These are phyloP conservation scores for Heliconius sara DNA, from an alignment of 2,888 invertebrate genomes.

Conservation along the genomic window DNA sequence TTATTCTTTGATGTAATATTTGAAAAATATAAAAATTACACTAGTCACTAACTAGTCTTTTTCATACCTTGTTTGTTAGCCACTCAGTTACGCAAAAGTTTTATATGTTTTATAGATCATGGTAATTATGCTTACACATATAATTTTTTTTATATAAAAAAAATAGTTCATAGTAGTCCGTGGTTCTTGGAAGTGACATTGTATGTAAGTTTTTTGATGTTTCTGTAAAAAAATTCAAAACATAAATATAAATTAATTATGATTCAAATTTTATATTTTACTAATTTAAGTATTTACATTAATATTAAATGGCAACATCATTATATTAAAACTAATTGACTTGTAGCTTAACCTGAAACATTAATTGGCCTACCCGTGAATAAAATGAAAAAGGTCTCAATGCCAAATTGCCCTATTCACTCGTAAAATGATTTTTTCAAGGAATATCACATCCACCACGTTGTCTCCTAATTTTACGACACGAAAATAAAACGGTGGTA, in stretches of 20 bases:
- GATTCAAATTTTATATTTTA: background rate
- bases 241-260: too few species aligned
- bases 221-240: too few species aligned
- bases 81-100: too few species aligned
- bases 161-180: too few species aligned
- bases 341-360: background rate
- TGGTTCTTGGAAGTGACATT: background rate
- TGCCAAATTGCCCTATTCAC: background rate
- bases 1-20: too few species aligned
- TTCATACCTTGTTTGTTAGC: too few species aligned
- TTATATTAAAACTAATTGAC: background rate
- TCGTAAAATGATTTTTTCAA: constrained; percentile 9
- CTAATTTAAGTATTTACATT: background rate
- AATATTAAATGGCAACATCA: background rate
- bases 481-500: constrained; percentile 34
- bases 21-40: too few species aligned
- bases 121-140: too few species aligned
- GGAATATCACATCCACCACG: constrained; percentile 2
- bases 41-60: too few species aligned
- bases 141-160: too few species aligned
- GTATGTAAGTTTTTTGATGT: background rate
- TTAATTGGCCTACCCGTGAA: background rate
- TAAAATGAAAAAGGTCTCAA: constrained; percentile 5
- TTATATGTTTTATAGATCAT: too few species aligned
- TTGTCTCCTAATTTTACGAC: constrained; percentile 37